Evolutionary conservation across 2,888 invertebrate genomes (phyloP).

Genomic region (Lottia scabra): DNA sequence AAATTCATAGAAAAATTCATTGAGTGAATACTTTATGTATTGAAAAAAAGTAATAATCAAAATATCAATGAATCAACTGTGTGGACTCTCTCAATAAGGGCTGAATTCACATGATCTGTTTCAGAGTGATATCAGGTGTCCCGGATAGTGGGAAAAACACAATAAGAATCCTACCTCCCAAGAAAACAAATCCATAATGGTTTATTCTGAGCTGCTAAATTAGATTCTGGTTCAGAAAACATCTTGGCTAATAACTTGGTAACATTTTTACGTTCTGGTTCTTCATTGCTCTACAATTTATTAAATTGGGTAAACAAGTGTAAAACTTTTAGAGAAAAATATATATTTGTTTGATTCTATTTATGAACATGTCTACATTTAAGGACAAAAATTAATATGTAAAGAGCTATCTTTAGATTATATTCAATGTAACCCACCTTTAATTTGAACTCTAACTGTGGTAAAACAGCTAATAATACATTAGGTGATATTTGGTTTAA

Average conservation of each 20-base stretch:
- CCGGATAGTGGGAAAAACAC: neutral
- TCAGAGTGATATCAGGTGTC: too few species aligned
- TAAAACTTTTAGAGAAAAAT: too few species aligned
- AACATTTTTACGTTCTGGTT: slow-evolving; percentile 87
- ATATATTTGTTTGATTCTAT: too few species aligned
- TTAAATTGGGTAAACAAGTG: slow-evolving; percentile 7
- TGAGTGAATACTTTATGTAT: too few species aligned
- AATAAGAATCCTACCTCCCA: slow-evolving; percentile 74
- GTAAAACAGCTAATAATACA: slow-evolving; percentile 87
- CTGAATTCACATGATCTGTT: neutral
- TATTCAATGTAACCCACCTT: slow-evolving; percentile 59
- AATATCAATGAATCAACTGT: too few species aligned
- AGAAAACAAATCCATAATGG: slow-evolving; percentile 93
- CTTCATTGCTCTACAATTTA: slow-evolving; percentile 84
- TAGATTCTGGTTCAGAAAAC: slow-evolving; percentile 95
- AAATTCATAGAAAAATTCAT: too few species aligned
- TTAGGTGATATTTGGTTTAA: slow-evolving; percentile 92
- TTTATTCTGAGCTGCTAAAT: slow-evolving; percentile 86
- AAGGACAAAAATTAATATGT: too few species aligned
- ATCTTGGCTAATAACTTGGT: slow-evolving; percentile 85
- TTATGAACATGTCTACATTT: neutral
- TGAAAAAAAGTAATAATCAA: too few species aligned
- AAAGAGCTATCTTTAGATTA: neutral
- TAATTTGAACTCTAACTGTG: slow-evolving; percentile 92
- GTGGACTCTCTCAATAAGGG: too few species aligned